Evolutionary conservation across 2,113 vertebrate species (phyloP), one percentile per base, ranked within the genome.

Genomic region (Manacus vitellinus): DNA sequence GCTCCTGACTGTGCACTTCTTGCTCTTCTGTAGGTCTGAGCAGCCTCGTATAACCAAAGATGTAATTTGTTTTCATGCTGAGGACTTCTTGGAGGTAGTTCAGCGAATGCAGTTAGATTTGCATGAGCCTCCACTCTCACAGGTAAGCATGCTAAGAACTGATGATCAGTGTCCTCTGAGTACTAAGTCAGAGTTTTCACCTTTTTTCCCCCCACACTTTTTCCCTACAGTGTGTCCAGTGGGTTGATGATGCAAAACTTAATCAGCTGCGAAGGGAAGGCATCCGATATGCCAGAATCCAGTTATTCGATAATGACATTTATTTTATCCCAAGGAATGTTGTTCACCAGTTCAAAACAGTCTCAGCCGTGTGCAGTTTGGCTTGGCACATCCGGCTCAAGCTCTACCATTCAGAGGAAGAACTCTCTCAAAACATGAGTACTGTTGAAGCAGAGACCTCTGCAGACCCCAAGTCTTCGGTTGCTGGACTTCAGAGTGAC

Each of bases 21-120:
- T 52, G 23, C 10, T 65, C 65, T 63, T 46, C 87, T 94, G 61
- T 85, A 99, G 99, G 97, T 96, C 98, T 92, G 98, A 99, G 93
- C 99, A 99, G 97, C 98, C 99, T 96, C 99, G 99, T 95, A 99
- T 99, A 98, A 99, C 99, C 99, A 99, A 99, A 99, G 99, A 99
- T 93, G 99, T 99, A 54, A 98, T 99, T 97, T 99, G 99, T 98
- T 99, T 99, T 98, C 99, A 99, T 71, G 99, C 99, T 63, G 99
- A 98, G 93, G 99, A 99, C 96, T 99, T 99, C 95, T 89, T 99
- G 87, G 98, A 99, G 71, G 99, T 99, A 37, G 99, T 99, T 93
- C 99, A 99, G 92, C 98, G 99, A 95, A 98, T 99, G 97, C 99
- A 99, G 80, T 96, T 99, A 96, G 99, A 99, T 95, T 98, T 99